These are phyloP conservation scores for Manis crassicaudata DNA, from an alignment of 2,797 vertebrate genomes.

Conservation along the genomic window DNA sequence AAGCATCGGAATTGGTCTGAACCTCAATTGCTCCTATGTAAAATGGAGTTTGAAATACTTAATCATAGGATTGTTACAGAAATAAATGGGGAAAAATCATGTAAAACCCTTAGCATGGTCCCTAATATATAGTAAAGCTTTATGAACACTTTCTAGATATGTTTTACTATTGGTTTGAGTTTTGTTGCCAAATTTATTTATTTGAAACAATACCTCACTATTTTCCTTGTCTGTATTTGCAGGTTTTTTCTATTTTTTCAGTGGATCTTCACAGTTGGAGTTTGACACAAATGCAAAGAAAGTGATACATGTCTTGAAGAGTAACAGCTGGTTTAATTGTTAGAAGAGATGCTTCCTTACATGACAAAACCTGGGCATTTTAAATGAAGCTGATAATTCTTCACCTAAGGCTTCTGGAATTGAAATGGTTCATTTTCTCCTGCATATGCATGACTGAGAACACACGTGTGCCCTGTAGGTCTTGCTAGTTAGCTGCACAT, in stretches of 20 bases:
- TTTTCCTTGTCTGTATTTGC: constrained; percentile 61
- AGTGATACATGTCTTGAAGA: constrained; percentile 80
- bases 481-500: not conserved
- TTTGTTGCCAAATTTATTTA: constrained; percentile 5
- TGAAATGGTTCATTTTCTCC: not conserved
- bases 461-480: rapidly evolving
- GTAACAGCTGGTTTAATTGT: constrained; percentile 86
- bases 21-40: not conserved
- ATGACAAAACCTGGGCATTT: not conserved
- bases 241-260: constrained; percentile 88
- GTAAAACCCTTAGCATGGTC: not conserved
- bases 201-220: not conserved
- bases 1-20: not conserved
- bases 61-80: not conserved
- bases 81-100: not conserved
- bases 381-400: not conserved
- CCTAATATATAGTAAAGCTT: not conserved
- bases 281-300: constrained; percentile 82
- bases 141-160: not conserved
- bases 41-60: not conserved
- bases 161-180: not conserved
- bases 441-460: not conserved
- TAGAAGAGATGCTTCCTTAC: not conserved
- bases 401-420: not conserved
- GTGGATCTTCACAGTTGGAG: constrained; percentile 81